Evolutionary conservation across 2,113 vertebrate species (phyloP).

Genomic region (Cygnus atratus): DNA sequence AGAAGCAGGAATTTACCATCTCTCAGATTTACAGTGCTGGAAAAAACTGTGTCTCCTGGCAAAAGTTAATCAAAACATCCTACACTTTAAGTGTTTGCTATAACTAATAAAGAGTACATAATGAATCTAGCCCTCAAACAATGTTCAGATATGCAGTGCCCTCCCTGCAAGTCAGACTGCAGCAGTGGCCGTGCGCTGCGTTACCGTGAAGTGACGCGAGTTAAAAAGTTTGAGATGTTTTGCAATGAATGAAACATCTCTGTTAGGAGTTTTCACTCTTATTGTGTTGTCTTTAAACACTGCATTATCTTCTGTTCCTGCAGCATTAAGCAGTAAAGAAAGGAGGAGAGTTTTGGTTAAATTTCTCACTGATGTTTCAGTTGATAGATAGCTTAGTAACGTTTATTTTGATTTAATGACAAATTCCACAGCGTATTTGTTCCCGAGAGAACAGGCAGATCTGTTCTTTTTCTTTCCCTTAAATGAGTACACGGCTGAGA

Average conservation of each 20-base stretch:
- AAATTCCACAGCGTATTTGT: background rate
- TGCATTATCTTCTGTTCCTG: fast-evolving
- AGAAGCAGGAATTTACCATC: background rate
- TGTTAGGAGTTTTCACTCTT: background rate
- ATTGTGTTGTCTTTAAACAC: fast-evolving
- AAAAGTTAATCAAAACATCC: background rate
- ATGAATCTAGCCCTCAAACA: background rate
- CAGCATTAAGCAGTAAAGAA: background rate
- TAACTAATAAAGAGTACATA: background rate
- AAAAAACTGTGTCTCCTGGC: background rate
- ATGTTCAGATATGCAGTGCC: fast-evolving
- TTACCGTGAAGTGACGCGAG: fast-evolving
- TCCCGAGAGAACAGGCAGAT: conserved; percentile 17
- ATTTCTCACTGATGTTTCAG: background rate
- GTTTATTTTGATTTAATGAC: background rate
- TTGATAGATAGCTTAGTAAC: background rate
- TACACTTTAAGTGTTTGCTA: background rate
- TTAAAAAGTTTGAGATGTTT: background rate
- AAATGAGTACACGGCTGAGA: background rate
- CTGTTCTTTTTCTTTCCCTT: conserved; percentile 1
- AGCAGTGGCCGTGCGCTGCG: background rate
- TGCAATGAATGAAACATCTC: background rate
- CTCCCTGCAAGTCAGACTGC: background rate
- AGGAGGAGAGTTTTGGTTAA: background rate
- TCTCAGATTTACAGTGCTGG: fast-evolving